A percentile compares a stretch with the other conserved stretches of the same genome.
Conservation (phyloP, 2,113 vertebrate genomes). For the Engraulis encrasicolus region DNA sequence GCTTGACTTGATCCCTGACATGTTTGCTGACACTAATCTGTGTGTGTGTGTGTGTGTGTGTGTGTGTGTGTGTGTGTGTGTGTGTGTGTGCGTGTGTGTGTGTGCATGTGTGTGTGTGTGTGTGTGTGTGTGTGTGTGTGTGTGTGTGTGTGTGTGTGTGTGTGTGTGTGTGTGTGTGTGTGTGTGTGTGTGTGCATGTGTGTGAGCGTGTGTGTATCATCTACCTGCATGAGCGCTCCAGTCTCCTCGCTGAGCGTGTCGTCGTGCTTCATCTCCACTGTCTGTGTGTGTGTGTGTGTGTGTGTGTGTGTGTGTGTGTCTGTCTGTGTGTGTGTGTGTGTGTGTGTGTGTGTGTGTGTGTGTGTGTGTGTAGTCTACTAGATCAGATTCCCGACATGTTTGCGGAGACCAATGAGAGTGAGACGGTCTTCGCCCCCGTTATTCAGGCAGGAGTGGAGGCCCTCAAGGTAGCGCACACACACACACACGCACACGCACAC, state of each 20-base stretch:
- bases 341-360: too few species aligned
- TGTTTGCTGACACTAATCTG: constrained; percentile 87
- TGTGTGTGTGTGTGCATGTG: too few species aligned
- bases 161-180: not conserved
- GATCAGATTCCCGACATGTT: constrained; percentile 98
- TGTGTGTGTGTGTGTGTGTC: too few species aligned
- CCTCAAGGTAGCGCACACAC: constrained; percentile 77
- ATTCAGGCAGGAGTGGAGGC: constrained; percentile 95
- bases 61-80: too few species aligned
- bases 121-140: too few species aligned
- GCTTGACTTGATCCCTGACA: constrained; percentile 94
- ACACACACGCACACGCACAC: not conserved
- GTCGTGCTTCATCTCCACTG: constrained; percentile 94
- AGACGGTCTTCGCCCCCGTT: constrained; percentile 91
- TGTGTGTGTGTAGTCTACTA: constrained; percentile 71
- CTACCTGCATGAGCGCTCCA: constrained; percentile 81
- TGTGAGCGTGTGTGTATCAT: too few species aligned
- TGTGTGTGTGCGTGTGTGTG: not conserved
- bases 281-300: too few species aligned
- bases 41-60: too few species aligned
- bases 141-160: too few species aligned
- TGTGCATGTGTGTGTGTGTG: too few species aligned
- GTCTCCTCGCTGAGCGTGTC: constrained; percentile 88
- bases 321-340: too few species aligned
- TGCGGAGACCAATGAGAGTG: constrained; percentile 89